A percentile compares a stretch with the other conserved stretches of the same genome.
phyloP scores from a whole-genome alignment of 2,113 vertebrate genomes.

The Calidris pugnax region DNA sequence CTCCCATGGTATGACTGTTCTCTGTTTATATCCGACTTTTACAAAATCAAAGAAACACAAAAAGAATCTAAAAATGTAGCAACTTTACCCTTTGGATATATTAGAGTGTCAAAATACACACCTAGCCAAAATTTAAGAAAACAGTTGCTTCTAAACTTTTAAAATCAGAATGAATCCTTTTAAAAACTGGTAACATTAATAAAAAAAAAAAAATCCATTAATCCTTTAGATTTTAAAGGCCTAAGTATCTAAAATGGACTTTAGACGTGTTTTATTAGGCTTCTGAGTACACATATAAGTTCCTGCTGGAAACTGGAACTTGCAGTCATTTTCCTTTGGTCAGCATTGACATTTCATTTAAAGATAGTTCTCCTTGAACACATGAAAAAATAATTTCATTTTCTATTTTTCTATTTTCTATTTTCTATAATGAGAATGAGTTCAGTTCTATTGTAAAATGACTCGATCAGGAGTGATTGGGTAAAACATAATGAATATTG shows the following conservation, averaged over 20 bases:
- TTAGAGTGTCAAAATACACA: neutral
- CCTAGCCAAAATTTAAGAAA: neutral
- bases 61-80: neutral
- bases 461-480: neutral
- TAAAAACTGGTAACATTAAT: neutral
- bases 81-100: neutral
- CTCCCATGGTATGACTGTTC: neutral
- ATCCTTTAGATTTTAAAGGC: neutral
- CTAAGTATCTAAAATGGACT: neutral
- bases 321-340: neutral
- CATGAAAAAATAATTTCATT: neutral
- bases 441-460: neutral
- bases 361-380: neutral
- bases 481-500: neutral
- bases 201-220: neutral
- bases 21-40: neutral
- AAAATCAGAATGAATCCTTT: neutral
- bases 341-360: neutral
- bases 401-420: neutral
- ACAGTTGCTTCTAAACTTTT: neutral
- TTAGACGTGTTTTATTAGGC: neutral
- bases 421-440: neutral
- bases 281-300: neutral
- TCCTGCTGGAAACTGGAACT: neutral
- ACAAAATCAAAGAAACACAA: neutral